These are phyloP conservation scores for Anguilla anguilla DNA, from an alignment of 2,797 vertebrate species.

Conservation along the genomic window DNA sequence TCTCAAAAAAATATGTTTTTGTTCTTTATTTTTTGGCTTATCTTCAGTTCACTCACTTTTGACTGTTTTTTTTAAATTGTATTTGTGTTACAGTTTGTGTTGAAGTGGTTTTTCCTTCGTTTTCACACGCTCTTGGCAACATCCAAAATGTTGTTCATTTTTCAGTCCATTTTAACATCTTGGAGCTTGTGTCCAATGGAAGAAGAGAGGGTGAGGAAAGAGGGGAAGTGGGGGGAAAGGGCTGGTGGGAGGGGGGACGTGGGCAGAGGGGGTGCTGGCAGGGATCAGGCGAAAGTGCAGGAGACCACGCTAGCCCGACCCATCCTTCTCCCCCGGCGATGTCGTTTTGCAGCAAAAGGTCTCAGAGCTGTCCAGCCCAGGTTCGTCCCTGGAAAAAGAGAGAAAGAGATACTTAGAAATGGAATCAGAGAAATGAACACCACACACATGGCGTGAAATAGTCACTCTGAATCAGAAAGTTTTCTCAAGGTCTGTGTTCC, in stretches of 20 bases:
- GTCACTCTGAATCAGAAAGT: not conserved
- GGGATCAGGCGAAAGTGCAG: conserved; percentile 34
- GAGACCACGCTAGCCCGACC: conserved; percentile 54
- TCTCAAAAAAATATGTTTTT: conserved; percentile 19
- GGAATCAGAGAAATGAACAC: conserved; percentile 29
- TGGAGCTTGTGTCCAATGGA: not conserved
- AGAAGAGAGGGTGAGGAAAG: conserved; percentile 1
- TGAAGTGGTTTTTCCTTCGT: not conserved
- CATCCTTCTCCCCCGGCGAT: conserved; percentile 54
- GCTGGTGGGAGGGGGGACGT: conserved; percentile 39
- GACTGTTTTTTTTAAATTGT: not conserved
- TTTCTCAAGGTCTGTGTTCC: not conserved
- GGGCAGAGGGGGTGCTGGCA: conserved; percentile 44
- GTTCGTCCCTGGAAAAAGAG: conserved; percentile 62
- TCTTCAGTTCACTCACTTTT: conserved; percentile 27
- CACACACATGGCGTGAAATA: not conserved
- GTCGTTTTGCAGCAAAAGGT: conserved; percentile 51
- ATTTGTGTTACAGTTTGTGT: conserved; percentile 8
- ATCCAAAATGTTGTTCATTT: not conserved
- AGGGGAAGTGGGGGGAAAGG: conserved; percentile 36
- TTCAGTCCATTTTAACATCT: not conserved
- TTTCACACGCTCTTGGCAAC: not conserved
- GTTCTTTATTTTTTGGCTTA: conserved; percentile 10
- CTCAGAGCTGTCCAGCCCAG: conserved; percentile 41
- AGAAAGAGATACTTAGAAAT: conserved; percentile 30